Evolutionary conservation across 2,797 vertebrate species (phyloP), one percentile per base, ranked within the genome.

Genomic region (Falco novaeseelandiae): DNA sequence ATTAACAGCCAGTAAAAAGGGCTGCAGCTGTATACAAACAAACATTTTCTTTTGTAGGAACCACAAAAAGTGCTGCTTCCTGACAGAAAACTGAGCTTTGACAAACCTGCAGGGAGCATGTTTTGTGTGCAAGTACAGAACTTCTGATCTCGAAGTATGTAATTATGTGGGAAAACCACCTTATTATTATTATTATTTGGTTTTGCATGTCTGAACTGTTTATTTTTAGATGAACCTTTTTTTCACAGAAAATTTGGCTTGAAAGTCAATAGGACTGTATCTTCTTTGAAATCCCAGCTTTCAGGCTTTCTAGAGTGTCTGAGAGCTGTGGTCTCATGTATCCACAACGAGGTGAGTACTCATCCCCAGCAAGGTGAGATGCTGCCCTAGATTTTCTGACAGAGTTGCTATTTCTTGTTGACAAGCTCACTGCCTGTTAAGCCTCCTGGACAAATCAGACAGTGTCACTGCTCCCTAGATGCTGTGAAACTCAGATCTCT

Each of bases 351-450:
- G 62, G 48, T 62, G 44, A 88, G 42, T 51, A 20, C 36, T 90
- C 0, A 0, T 65, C 40, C 46, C n/a, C 2, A 5, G 42, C 57
- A 92, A 87, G 55, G 55, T 82, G 92, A 95, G 83, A 67, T 27
- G 58, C 52, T 96, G 90, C 42, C 82, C 79, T 90, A 93, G 65
- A 81, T 89, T 83, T 96, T 91, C 88, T 89, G 54, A 40, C 14
- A 10, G 38, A 65, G 29, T 25, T 87, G 16, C 65, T 87, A 61
- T 51, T 92, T 83, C 71, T 91, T 9, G 0, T 80, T 71, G 44
- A 89, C 51, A 69, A 49, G n/a, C 44, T 94, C 44, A 30, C 59
- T 91, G 34, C 14, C 76, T 69, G 23, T 55, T 85, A 89, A 80
- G 17, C 32, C 32, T 95, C 14, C 78, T 71, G 71, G 77, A 34